Conservation (phyloP, 1,140 invertebrate genomes). For the Nebria ingens region DNA sequence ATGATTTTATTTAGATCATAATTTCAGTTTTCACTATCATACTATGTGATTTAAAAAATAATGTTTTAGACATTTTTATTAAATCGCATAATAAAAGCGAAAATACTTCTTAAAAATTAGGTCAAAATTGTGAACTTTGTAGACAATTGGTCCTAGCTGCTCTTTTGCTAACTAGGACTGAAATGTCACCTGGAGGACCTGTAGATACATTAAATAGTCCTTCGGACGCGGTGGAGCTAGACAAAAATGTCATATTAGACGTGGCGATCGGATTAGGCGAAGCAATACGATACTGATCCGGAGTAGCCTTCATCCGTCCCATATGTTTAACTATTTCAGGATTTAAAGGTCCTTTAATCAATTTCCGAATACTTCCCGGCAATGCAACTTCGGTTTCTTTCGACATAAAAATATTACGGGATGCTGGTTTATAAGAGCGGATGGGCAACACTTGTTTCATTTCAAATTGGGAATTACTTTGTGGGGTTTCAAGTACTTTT, state of each 20-base stretch:
- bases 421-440: neutral
- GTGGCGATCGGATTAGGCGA: neutral
- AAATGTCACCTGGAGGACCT: neutral
- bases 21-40: no score
- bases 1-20: no score
- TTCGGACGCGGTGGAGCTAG: neutral
- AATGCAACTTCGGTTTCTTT: neutral
- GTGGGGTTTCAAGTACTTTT: no score
- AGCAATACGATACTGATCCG: neutral
- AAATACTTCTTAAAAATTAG: no score
- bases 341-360: conserved; percentile 1
- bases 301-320: neutral
- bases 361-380: neutral
- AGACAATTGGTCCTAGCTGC: neutral
- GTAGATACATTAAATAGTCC: neutral
- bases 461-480: no score
- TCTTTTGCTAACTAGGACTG: neutral
- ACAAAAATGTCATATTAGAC: neutral
- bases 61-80: no score
- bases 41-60: no score
- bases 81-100: no score
- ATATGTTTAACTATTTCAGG: neutral
- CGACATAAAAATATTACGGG: neutral
- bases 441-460: neutral
- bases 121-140: no score